Evolutionary conservation across 2,888 invertebrate genomes (phyloP), one percentile per base, ranked within the genome.

Genomic region (Acleris sparsana): DNA sequence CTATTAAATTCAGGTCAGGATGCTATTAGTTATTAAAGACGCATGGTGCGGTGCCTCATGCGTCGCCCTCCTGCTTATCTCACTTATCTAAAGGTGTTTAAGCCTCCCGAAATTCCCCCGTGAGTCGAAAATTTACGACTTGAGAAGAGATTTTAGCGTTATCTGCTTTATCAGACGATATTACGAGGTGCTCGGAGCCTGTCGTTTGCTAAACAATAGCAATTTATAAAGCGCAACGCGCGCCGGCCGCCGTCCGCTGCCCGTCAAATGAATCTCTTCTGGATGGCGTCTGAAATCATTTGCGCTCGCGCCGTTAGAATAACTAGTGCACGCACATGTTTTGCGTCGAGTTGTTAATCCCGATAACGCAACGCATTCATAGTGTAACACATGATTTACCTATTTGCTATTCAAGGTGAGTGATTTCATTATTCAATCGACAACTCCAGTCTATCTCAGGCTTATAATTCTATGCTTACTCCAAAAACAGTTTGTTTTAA

Each of bases 61-160:
- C 76, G 71, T 72, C 76, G 80, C 57, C n/a, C 25, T 39, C 72
- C 75, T 78, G 86, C 84, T 91, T 92, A 92, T 92, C 92, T 88
- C 86, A 86, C 83, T 91, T 92, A 92, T 92, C 92, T 89, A 81
- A 86, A 88, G 86, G 86, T 87, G 84, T 76, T 88, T 91, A 92
- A 91, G 90, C 92, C 90, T 82, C 89, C 84, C 65, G 60, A 76
- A 91, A 91, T 87, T 89, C 89, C 83, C 84, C 78, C 76, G 83
- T 84, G 87, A 85, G 84, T 88, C 82, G 83, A 75, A 89, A 91
- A 92, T 91, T 91, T 92, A 91, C 87, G 86, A 90, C 86, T 82
- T 77, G 78, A 87, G 80, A 82, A 82, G 78, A 85, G 88, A 90
- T 89, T 91, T 91, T 83, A 84, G 81, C 85, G 84, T 91, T 92